Base-by-base conservation (phyloP, 1,140 invertebrate genomes). In the Wasmannia auropunctata region DNA sequence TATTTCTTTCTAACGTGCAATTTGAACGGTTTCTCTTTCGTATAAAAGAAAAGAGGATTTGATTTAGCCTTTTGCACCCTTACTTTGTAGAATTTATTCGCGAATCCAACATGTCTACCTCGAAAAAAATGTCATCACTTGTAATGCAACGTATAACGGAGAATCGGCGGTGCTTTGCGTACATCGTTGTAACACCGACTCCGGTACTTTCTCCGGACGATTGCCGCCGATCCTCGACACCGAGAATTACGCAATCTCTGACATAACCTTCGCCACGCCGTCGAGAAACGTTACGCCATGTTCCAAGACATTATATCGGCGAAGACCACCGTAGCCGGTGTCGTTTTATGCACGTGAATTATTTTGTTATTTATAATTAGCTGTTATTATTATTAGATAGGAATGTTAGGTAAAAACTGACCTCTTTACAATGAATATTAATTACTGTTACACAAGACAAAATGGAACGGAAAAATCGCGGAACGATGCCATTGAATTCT, bases 231-330 rank as follows among this genome's bases (percentile, higher is more conserved):
- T 91, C 63, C 89, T 77, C 85, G 46, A 49, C 63, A 76, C 22
- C 69, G 25, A 67, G 22, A 83, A 86, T 95, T 95, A 94, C 89
- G 94, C 92, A 95, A 95, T 91, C 92, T 95, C 94, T 95, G 95
- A 95, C 94, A 95, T 95, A 95, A 95, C 94, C 95, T 95, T 95
- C 94, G 94, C 92, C 93, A 94, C 91, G 90, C 91, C 92, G 91
- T 88, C 91, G 90, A 89, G 91, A 87, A 88, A 72, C 31, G 92
- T 95, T 95, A 94, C 95, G 94, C 93, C 94, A 95, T 91, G 74
- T 77, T 80, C 51, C 79, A 85, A 80, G 81, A 77, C 84, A 90
- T 91, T 88, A 91, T 90, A 83, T 84, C n/a, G 37, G 22, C 11
- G 43, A 49, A 51, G 37, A 63, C 46, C 63, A 56, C 63, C 51